Evolutionary conservation across 2,888 invertebrate genomes (phyloP).

Genomic region (Eupithecia pulchellata): DNA sequence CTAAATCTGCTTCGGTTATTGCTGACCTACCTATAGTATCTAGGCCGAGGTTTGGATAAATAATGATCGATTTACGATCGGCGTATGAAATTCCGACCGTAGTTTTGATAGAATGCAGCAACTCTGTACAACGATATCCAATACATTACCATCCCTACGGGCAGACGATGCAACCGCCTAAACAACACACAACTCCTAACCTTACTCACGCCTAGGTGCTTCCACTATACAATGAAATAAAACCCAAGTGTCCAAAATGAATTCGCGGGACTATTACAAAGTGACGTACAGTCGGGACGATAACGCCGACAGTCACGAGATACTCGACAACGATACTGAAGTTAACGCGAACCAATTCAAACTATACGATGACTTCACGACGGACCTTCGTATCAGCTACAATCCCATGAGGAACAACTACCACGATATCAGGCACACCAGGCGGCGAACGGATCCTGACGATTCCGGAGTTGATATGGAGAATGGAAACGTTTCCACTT

Average conservation of each 20-base stretch:
- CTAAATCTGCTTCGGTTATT: constrained; percentile 61
- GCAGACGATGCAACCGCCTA: constrained; percentile 52
- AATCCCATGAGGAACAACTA: constrained; percentile 69
- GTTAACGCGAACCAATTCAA: constrained; percentile 82
- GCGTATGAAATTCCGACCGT: constrained; percentile 36
- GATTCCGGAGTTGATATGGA: constrained; percentile 82
- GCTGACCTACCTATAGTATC: constrained; percentile 62
- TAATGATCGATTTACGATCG: constrained; percentile 35
- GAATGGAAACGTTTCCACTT: constrained; percentile 71
- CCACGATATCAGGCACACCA: constrained; percentile 59
- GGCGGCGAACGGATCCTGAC: constrained; percentile 69
- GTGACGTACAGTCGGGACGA: constrained; percentile 68
- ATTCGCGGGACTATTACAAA: constrained; percentile 75
- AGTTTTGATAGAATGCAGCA: constrained; percentile 32
- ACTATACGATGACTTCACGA: constrained; percentile 80
- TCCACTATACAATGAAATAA: constrained; percentile 48
- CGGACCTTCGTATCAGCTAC: constrained; percentile 75
- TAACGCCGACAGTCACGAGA: constrained; percentile 59
- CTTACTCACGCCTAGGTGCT: constrained; percentile 44
- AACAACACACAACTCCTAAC: constrained; percentile 36
- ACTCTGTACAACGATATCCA: constrained; percentile 62
- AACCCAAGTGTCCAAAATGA: constrained; percentile 62
- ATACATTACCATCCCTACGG: constrained; percentile 52
- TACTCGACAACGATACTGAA: constrained; percentile 79
- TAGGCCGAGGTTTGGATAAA: constrained; percentile 48